A percentile compares a stretch with the other conserved stretches of the same genome.
These are phyloP conservation scores for Epinotia bilunana DNA, from an alignment of 2,888 invertebrate species.

Conservation along the genomic window DNA sequence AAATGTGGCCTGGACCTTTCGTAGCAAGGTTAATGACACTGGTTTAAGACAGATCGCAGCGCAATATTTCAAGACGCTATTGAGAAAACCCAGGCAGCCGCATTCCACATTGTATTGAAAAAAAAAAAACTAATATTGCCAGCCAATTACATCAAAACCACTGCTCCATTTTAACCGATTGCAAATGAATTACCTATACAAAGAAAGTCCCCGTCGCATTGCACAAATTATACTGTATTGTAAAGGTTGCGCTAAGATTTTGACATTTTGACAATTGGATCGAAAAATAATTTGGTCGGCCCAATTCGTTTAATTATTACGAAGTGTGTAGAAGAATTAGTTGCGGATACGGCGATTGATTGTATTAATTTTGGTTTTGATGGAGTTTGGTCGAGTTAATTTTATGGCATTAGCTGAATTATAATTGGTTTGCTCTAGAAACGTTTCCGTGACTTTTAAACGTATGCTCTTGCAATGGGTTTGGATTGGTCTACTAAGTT, in stretches of 20 bases:
- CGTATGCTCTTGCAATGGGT: constrained; percentile 9
- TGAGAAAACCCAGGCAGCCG: constrained; percentile 33
- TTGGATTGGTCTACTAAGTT: background rate
- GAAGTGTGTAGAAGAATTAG: constrained; percentile 33
- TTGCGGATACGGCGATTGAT: constrained; percentile 17
- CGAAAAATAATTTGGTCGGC: constrained; percentile 39
- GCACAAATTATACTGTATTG: constrained; percentile 60
- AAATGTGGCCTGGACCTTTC: constrained; percentile 30
- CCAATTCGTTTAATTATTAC: constrained; percentile 47
- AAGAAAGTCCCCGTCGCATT: constrained; percentile 56
- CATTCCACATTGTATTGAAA: constrained; percentile 24
- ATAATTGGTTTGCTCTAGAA: constrained; percentile 21
- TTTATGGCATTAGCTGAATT: constrained; percentile 10
- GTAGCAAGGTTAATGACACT: constrained; percentile 29
- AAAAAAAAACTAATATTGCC: constrained; percentile 31
- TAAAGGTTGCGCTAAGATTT: constrained; percentile 53
- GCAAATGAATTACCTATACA: constrained; percentile 63
- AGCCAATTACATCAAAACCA: constrained; percentile 57
- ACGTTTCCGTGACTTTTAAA: background rate
- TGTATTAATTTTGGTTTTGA: constrained; percentile 21
- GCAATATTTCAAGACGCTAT: constrained; percentile 32
- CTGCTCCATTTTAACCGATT: constrained; percentile 53
- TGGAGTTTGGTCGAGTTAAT: constrained; percentile 7
- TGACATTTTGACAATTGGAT: constrained; percentile 46
- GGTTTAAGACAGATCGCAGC: background rate